Evolutionary conservation across 1,140 invertebrate species (phyloP), one percentile per base, ranked within the genome.

Genomic region (Drosophila parabipectinata): DNA sequence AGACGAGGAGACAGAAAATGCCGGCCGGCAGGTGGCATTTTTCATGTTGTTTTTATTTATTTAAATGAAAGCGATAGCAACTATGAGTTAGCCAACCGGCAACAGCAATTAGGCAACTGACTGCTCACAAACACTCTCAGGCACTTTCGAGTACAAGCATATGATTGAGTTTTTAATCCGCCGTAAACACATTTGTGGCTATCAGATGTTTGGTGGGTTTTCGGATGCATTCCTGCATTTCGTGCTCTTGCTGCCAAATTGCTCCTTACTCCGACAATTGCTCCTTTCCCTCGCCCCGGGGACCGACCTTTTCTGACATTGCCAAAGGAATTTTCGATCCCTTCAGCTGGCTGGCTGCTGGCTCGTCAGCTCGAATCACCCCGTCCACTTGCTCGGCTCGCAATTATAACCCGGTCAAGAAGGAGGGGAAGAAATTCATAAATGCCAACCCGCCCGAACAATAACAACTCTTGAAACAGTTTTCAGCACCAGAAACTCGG

Each of bases 31-130:
- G 66, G 51, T 67, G 72, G 72, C 72, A 50, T 44, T 66, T 56
- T 58, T 56, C 18, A 47, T 62, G 44, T 75, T 51, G 14, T 75
- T 76, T 37, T 66, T 75, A 51, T 75, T 69, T 68, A 61, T 77
- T 77, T 77, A 47, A 77, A 69, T 68, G 62, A 77, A 77, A 77
- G 73, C 77, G 73, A 77, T 77, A 77, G 73, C 73, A 62, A 69
- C 62, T 64, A 56, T 73, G 72, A 74, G 56, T 74, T 77, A 69
- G 39, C 73, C 54, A 56, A 69, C 51, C 66, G 64, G 66, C 66
- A 69, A 69, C 52, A 32, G 64, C 64, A 71, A 69, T 71, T 69
- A 71, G 39, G 41, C 66, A 28, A 47, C 48, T 68, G 48, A 48
- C 48, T 39, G 47, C 47, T 51, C 39, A 47, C 30, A 54, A 32